Base-by-base conservation (phyloP, 35 echinoderm and acorn worm species). In the Diadema setosum region DNA sequence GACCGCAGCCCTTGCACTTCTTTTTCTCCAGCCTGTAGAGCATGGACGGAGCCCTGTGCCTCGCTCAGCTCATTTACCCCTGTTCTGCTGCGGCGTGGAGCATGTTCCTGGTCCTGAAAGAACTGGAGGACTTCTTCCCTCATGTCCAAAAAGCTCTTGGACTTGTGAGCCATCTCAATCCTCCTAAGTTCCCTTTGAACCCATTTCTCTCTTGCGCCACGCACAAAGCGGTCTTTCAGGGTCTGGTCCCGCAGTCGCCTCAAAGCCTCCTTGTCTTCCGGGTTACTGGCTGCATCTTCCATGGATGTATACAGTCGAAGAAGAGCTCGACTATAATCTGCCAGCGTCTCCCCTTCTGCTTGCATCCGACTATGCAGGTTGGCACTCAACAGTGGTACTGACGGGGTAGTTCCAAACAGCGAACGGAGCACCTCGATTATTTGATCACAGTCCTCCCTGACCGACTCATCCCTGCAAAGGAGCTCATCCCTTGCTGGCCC, bases 201-300 rank as follows among this genome's bases (percentile, higher is more conserved):
- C 82, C 82, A 91, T 11, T 44, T 36, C 65, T 91, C 89, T 39
- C 63, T 85, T n/a, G 89, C 89, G 24, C 89, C 89, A 25, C 82
- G 45, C 18, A 45, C 6, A 42, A 85, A 91, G 25, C 78, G 34
- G 6, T 91, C 69, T 36, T 76, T 48, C 17, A 91, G 61, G 25
- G 89, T 5, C 26, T 42, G 70, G 48, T 91, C 82, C 39, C 67
- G 0, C 8, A 91, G 48, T 41, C 42, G 27, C 16, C 74, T 49
- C 5, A 91, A 43, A n/a, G 89, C 89, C 37, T 9, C 48, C 17
- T 43, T 78, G 43, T 91, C 81, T 46, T 83, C 46, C 4, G 67
- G 58, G 18, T 45, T 48, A 16, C 42, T 43, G 2, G 82, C 82
- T 5, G 45, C 46, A 7, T 49, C 40, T n/a, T 85, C 89, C 89